Conservation (phyloP, 92 coral and sea anemone genomes). For the Epizoanthus fatuus region DNA sequence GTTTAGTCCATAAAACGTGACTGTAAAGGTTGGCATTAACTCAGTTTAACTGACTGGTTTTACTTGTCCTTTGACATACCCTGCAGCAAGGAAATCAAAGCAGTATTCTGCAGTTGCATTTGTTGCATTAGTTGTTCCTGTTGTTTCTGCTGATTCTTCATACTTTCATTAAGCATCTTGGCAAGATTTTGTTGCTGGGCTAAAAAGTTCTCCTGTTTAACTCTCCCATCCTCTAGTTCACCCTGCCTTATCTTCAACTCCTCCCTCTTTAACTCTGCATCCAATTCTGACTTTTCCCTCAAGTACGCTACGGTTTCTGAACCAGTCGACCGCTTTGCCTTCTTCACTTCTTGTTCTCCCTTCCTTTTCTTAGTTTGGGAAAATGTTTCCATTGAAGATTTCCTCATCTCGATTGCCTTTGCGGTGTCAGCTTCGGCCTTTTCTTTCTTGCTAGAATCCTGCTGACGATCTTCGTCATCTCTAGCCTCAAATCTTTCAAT, state of each 20-base stretch:
- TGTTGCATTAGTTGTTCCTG: conserved; percentile 59
- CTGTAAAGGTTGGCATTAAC: background rate
- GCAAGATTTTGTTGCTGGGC: conserved; percentile 53
- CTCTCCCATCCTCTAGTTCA: conserved; percentile 38
- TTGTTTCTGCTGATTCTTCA: conserved; percentile 45
- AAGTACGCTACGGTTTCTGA: conserved; percentile 50
- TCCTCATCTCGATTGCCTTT: conserved; percentile 61
- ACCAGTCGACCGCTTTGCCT: conserved; percentile 40
- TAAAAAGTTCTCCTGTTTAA: conserved; percentile 27
- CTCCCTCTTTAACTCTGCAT: conserved; percentile 53
- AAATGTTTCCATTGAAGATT: conserved; percentile 57
- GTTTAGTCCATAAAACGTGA: background rate
- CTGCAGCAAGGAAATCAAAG: conserved; percentile 51
- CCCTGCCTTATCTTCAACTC: conserved; percentile 47
- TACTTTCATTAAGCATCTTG: conserved; percentile 31
- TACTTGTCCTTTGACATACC: conserved; percentile 24
- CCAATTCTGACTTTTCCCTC: conserved; percentile 41
- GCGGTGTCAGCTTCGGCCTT: conserved; percentile 52
- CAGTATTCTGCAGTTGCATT: conserved; percentile 60
- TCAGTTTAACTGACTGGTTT: background rate
- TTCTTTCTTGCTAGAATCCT: conserved; percentile 31
- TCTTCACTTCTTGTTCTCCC: conserved; percentile 44
- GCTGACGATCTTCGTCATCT: conserved; percentile 39
- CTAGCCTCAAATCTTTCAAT: conserved; percentile 26
- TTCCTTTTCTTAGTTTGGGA: conserved; percentile 48